Evolutionary conservation across 2,113 vertebrate species (phyloP).

Genomic region (Actenoides lindsayi): DNA sequence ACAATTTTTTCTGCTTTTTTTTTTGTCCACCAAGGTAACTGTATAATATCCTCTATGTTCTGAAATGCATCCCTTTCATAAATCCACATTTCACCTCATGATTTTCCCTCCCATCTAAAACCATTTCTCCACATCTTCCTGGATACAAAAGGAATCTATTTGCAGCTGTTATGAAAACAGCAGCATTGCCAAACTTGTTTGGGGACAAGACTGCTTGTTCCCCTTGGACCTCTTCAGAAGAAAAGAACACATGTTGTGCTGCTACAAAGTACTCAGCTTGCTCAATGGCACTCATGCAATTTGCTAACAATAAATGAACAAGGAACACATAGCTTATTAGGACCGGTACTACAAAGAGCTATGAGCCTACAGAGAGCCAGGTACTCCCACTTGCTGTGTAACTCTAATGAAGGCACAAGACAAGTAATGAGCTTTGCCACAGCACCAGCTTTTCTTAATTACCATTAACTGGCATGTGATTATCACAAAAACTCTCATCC

Average conservation of each 20-base stretch:
- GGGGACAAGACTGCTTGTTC: neutral
- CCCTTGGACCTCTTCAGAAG: neutral
- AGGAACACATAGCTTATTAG: neutral
- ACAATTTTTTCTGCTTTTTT: neutral
- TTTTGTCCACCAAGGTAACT: neutral
- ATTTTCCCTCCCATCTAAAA: neutral
- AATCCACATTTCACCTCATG: neutral
- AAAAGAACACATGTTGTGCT: neutral
- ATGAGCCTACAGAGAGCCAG: neutral
- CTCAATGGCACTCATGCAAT: neutral
- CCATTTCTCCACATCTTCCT: neutral
- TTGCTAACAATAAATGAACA: constrained; percentile 40
- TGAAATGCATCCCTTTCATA: neutral
- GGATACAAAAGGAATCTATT: neutral
- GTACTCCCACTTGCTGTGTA: neutral
- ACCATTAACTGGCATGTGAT: neutral
- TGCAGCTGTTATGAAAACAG: neutral
- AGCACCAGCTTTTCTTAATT: neutral
- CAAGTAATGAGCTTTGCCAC: neutral
- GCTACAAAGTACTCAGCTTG: neutral
- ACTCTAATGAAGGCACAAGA: neutral
- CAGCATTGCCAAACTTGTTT: neutral
- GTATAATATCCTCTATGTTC: neutral
- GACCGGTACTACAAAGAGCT: neutral
- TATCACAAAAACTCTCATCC: neutral